Conservation (phyloP, 2,797 vertebrate species). For the Onychomys leucogaster region DNA sequence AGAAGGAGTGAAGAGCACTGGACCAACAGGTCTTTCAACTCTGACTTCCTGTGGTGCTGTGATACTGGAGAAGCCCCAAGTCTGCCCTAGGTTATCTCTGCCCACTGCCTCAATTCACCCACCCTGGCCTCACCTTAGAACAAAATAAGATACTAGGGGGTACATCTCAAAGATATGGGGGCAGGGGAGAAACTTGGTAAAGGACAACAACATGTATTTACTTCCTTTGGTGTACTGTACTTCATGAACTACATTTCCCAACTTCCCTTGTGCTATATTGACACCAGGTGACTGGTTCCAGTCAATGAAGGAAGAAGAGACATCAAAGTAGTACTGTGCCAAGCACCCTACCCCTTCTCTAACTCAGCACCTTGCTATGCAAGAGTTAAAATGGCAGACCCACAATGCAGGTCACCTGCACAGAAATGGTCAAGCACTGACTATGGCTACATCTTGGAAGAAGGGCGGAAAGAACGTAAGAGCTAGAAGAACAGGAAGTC, state of each 20-base stretch:
- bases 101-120: no score
- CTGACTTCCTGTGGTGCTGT: rapidly evolving
- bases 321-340: rapidly evolving
- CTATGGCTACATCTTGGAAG: background rate
- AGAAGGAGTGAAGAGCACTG: background rate
- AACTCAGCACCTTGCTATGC: background rate
- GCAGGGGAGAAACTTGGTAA: no score
- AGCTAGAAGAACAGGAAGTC: background rate
- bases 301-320: background rate
- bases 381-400: background rate
- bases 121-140: background rate
- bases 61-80: background rate
- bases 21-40: background rate
- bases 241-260: background rate
- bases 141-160: background rate
- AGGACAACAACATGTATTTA: no score
- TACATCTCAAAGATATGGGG: background rate
- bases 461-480: background rate
- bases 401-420: background rate
- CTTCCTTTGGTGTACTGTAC: background rate
- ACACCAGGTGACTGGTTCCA: background rate
- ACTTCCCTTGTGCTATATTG: background rate
- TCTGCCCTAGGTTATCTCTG: background rate
- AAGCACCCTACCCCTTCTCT: rapidly evolving
- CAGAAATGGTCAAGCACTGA: background rate